Conservation (phyloP, 1,140 invertebrate species). For the Ditylenchus dipsaci region DNA sequence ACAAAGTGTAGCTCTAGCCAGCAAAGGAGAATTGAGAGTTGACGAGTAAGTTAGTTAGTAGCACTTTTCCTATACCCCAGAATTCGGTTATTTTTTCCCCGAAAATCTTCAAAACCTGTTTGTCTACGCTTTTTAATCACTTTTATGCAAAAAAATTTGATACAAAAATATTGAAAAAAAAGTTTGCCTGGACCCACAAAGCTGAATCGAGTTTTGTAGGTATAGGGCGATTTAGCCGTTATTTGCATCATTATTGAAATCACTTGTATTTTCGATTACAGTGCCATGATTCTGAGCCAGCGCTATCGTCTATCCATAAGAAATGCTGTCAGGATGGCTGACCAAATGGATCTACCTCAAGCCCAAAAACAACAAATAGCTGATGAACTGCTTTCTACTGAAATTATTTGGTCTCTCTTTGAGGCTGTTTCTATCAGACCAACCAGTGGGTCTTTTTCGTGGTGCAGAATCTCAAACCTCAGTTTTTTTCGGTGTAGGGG, state of each 20-base stretch:
- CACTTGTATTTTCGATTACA: background rate
- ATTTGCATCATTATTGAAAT: too few species aligned
- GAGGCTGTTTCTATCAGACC: constrained; percentile 10
- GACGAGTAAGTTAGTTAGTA: constrained; percentile 1
- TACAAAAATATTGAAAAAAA: too few species aligned
- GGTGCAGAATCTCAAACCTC: background rate
- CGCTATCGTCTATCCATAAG: constrained; percentile 8
- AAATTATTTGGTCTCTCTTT: constrained; percentile 20
- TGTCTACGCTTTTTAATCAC: too few species aligned
- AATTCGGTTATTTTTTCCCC: too few species aligned
- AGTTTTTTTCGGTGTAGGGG: background rate
- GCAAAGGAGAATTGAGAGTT: background rate
- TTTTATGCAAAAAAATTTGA: too few species aligned
- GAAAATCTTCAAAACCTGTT: too few species aligned
- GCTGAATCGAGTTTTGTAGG: too few species aligned
- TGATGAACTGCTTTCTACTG: constrained; percentile 4
- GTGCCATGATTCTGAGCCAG: constrained; percentile 4
- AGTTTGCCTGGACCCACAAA: too few species aligned
- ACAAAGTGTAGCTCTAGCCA: constrained; percentile 1
- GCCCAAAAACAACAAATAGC: background rate
- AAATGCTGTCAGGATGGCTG: background rate
- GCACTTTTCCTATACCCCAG: background rate
- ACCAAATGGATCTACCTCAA: background rate
- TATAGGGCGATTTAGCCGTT: too few species aligned
- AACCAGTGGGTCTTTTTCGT: background rate